Base-by-base conservation (phyloP, 2,797 vertebrate species). In the Prionace glauca region DNA sequence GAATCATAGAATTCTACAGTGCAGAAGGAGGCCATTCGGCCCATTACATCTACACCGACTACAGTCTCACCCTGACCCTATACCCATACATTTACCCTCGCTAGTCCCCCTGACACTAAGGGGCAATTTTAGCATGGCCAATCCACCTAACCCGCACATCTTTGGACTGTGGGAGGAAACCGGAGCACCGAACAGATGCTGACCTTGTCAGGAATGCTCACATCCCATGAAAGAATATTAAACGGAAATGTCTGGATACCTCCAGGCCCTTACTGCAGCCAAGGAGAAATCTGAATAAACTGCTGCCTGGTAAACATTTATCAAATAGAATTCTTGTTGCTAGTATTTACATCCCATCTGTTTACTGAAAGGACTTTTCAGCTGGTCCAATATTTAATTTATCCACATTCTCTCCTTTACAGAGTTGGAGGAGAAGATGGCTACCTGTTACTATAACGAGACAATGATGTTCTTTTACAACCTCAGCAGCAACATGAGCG, bases 381-480 rank as follows among this genome's bases (percentile, higher is more conserved):
- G 5, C 18, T 18, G 7, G 0, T 36, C 20, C 7, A 36, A 45
- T 41, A 45, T 56, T 74, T 56, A 95, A 74, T 7, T 71, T 94
- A 20, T 72, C 56, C 45, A 24, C 69, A 56, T 74, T n/a, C 29
- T 95, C 26, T 95, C 72, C 18, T 32, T 95, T 74, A 60, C 93
- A 95, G 93, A 56, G 12, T 11, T 69, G 92, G n/a, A 94, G 50
- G 93, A 56, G 45, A 41, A 22, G 29, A 95, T 94, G 93, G 12
- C 36, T 0, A 72, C 26, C 45, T 99, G 99, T 96, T 97, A 99
- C 97, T 98, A 99, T 96, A 97, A 98, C 69, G 95, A 98, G 97
- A 96, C 60, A 67, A 99, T 99, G 99, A 96, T 96, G 96, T 99
- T 99, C 96, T 99, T 99, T 97, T 99, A 99, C 97, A 98, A 98